Conservation (phyloP, 2,888 invertebrate species). For the Coenonympha glycerion region DNA sequence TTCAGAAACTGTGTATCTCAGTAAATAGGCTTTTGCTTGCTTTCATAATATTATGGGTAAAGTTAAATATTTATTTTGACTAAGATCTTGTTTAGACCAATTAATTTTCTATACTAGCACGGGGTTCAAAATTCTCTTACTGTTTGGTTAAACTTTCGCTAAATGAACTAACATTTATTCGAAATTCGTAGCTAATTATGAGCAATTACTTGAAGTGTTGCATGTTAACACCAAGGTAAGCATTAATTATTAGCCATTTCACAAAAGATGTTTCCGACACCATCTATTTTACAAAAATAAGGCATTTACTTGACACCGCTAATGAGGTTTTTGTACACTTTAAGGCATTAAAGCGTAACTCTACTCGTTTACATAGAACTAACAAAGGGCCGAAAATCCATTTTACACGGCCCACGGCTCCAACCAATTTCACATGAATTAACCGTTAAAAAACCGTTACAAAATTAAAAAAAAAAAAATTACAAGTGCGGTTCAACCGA, state of each 20-base stretch:
- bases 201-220: background rate
- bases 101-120: no score
- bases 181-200: background rate
- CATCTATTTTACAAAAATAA: background rate
- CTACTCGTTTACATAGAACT: background rate
- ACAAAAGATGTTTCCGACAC: conserved; percentile 2
- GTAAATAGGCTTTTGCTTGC: no score
- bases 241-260: background rate
- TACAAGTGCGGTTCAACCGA: no score
- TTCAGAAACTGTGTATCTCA: no score
- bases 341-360: background rate
- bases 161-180: background rate
- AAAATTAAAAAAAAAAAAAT: no score
- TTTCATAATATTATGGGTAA: no score
- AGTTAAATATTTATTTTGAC: no score
- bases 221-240: conserved; percentile 9
- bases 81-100: no score
- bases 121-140: no score
- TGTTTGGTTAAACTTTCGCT: conserved; percentile 1
- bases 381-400: conserved; percentile 1
- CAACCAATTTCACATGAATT: conserved; percentile 1
- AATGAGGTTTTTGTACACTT: conserved; percentile 3
- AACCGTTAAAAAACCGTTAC: no score
- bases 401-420: conserved; percentile 2
- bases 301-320: background rate